Base-by-base conservation (phyloP, 2,113 vertebrate genomes). In the Bettongia penicillata region DNA sequence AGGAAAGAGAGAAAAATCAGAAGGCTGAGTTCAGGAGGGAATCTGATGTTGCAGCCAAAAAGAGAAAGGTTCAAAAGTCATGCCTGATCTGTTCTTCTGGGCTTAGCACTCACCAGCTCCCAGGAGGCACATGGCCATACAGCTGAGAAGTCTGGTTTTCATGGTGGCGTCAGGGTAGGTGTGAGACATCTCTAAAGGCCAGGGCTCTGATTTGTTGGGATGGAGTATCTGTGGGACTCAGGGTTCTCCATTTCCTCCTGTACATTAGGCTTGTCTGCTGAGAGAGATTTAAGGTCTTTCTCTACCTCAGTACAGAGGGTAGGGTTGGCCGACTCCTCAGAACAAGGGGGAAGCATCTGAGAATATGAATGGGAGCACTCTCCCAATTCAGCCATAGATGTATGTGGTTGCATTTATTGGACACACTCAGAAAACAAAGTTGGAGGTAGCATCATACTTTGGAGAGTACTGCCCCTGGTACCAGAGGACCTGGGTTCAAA, bases 51-150 rank as follows among this genome's bases (percentile, higher is more conserved):
- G 28, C 48, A 6, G 57, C 57, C 2, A 0, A 90, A 90, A 16
- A 97, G 94, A 8, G 0, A 84, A 94, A 25, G 23, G 22, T 91
- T 0, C 0, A 37, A 77, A 50, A 12, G 14, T 23, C 43, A 89
- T 47, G 25, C 43, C 19, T 11, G 19, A 16, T 1, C 49, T 68
- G 5, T 47, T 48, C 50, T 47, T 93, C 91, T 93, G 77, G 84
- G 16, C 28, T 53, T 8, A 8, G 49, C 28, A 61, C 68, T 93
- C 24, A 94, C 96, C 77, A 90, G 90, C 43, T 94, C 55, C 47
- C 14, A 96, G 43, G 47, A 96, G 48, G 61, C 52, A 93, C 23
- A 96, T n/a, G 5, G 49, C 31, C 55, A 94, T 37, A 31, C 1
- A 51, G 23, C 43, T 47, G 8, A 94, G 92, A 31, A 93, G 52